Evolutionary conservation across 2,888 invertebrate genomes (phyloP).

Genomic region (Gortyna flavago): DNA sequence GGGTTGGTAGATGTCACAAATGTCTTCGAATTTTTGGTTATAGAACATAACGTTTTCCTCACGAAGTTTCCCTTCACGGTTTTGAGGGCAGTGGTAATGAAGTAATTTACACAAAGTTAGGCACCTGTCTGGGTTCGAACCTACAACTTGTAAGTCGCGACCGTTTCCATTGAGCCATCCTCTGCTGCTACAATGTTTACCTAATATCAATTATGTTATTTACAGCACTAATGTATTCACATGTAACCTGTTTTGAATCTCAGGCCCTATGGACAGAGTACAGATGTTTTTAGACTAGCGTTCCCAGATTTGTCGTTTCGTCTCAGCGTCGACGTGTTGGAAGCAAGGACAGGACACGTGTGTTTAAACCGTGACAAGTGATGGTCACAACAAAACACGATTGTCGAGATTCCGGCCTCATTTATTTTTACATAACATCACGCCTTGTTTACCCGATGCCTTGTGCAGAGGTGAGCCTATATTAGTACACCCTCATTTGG

Average conservation of each 20-base stretch:
- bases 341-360: constrained; percentile 27
- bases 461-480: neutral
- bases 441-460: neutral
- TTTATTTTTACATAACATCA: neutral
- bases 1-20: too few relatives aligned
- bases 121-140: too few relatives aligned
- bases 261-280: neutral
- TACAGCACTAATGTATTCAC: neutral
- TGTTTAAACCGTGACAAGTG: constrained; percentile 38
- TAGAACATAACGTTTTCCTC: too few relatives aligned
- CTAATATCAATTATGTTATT: too few relatives aligned
- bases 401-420: constrained; percentile 19
- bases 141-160: too few relatives aligned
- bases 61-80: too few relatives aligned
- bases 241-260: constrained; percentile 10
- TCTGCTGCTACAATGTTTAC: too few relatives aligned
- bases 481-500: neutral
- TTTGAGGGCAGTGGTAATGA: too few relatives aligned
- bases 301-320: constrained; percentile 36
- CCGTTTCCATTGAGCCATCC: too few relatives aligned
- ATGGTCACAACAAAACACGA: constrained; percentile 8
- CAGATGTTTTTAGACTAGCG: constrained; percentile 39
- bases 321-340: constrained; percentile 42
- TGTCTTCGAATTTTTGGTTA: too few relatives aligned
- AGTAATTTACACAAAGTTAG: too few relatives aligned